Percentiles rank a stretch among this genome's conserved stretches.
These are phyloP conservation scores for Hedya salicella DNA, from an alignment of 2,888 invertebrate species.

Conservation along the genomic window DNA sequence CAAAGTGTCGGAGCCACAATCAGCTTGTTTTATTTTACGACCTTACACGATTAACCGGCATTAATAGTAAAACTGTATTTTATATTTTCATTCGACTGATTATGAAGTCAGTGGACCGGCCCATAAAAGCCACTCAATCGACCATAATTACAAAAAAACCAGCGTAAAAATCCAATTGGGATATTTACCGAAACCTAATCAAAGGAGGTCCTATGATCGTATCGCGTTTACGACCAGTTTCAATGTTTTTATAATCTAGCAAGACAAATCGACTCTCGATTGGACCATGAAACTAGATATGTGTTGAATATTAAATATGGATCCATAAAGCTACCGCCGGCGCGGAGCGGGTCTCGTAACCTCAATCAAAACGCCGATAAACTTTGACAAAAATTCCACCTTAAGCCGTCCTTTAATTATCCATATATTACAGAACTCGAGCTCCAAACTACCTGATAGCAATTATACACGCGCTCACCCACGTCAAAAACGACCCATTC, in stretches of 20 bases:
- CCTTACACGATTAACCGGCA: slow-evolving; percentile 38
- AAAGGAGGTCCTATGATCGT: slow-evolving; percentile 69
- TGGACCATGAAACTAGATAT: slow-evolving; percentile 63
- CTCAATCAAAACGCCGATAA: slow-evolving; percentile 84
- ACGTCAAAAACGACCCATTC: slow-evolving; percentile 77
- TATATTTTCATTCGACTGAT: slow-evolving; percentile 43
- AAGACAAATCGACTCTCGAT: slow-evolving; percentile 75
- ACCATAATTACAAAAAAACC: slow-evolving; percentile 42
- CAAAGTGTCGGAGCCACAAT: slow-evolving; percentile 40
- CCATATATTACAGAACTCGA: slow-evolving; percentile 81
- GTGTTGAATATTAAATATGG: slow-evolving; percentile 62
- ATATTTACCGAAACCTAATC: slow-evolving; percentile 64
- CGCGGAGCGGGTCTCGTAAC: slow-evolving; percentile 70
- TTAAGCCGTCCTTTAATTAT: slow-evolving; percentile 84
- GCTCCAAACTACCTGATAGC: slow-evolving; percentile 80
- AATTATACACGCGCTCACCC: slow-evolving; percentile 84
- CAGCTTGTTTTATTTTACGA: slow-evolving; percentile 37
- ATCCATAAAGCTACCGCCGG: slow-evolving; percentile 79
- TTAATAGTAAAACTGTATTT: slow-evolving; percentile 43
- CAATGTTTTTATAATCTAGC: slow-evolving; percentile 77
- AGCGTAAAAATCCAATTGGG: slow-evolving; percentile 43
- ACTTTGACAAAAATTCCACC: slow-evolving; percentile 84
- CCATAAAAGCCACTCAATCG: slow-evolving; percentile 39
- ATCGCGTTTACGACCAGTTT: slow-evolving; percentile 66
- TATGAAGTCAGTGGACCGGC: slow-evolving; percentile 37